Percentiles rank a stretch among this genome's conserved stretches.
Evolutionary conservation across 2,113 vertebrate species (phyloP).

Genomic region (Dipodomys merriami): DNA sequence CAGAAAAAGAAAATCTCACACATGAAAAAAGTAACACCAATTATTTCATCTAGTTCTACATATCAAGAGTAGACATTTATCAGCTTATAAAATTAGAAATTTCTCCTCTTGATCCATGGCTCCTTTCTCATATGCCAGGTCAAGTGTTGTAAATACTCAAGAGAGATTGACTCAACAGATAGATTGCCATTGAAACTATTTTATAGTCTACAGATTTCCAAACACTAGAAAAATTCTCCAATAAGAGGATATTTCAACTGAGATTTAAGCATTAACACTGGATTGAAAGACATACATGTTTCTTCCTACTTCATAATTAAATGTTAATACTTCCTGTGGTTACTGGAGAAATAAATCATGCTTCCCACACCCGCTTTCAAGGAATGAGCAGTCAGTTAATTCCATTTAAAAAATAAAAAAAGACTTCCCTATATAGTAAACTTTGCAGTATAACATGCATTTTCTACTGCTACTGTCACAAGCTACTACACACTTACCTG

Average conservation of each 20-base stretch:
- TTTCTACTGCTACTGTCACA: neutral
- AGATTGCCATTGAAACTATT: neutral
- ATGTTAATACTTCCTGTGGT: neutral
- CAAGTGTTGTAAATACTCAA: neutral
- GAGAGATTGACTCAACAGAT: neutral
- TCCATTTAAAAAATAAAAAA: neutral
- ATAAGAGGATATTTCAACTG: neutral
- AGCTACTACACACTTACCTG: neutral
- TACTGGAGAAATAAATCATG: neutral
- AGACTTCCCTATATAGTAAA: neutral
- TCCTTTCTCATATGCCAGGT: neutral
- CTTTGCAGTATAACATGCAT: neutral
- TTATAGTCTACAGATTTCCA: neutral
- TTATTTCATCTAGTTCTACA: neutral
- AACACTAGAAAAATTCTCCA: neutral
- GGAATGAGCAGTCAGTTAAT: neutral
- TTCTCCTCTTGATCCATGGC: neutral
- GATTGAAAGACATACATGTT: neutral
- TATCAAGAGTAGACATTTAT: neutral
- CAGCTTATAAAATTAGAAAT: neutral
- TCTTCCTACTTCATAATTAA: neutral
- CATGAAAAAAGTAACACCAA: neutral
- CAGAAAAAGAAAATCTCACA: neutral
- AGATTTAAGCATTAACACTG: conserved; percentile 12
- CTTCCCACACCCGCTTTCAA: neutral